Conservation (phyloP, 2,113 vertebrate species). For the Willisornis vidua region DNA sequence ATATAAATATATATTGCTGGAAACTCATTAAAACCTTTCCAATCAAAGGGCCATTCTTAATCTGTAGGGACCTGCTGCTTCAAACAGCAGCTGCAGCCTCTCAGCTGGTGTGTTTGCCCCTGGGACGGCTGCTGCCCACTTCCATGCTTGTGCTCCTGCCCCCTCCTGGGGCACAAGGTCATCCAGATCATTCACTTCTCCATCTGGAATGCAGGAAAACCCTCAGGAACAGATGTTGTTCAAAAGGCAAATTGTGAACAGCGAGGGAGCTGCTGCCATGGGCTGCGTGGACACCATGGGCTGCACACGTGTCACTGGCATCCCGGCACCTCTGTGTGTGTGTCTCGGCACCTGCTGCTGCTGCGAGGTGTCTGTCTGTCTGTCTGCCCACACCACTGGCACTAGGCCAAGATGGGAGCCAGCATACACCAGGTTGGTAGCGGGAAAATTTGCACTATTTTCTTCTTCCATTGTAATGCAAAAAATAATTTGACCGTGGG, state of each 20-base stretch:
- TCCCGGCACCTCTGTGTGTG: fast-evolving
- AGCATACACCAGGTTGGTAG: background rate
- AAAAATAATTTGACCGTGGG: background rate
- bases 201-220: background rate
- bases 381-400: background rate
- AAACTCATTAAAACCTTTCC: constrained; percentile 19
- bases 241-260: background rate
- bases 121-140: background rate
- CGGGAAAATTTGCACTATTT: background rate
- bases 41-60: constrained; percentile 3
- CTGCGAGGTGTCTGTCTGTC: background rate
- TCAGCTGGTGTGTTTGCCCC: background rate
- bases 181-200: background rate
- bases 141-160: background rate
- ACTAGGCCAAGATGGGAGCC: background rate
- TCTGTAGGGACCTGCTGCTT: background rate
- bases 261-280: fast-evolving
- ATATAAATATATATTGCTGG: background rate
- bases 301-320: fast-evolving
- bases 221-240: background rate
- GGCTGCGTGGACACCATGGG: fast-evolving
- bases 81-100: background rate
- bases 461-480: background rate
- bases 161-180: background rate
- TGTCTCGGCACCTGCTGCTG: background rate